Evolutionary conservation across 2,113 vertebrate species (phyloP), one percentile per base, ranked within the genome.

Genomic region (Myrmecobius fasciatus): DNA sequence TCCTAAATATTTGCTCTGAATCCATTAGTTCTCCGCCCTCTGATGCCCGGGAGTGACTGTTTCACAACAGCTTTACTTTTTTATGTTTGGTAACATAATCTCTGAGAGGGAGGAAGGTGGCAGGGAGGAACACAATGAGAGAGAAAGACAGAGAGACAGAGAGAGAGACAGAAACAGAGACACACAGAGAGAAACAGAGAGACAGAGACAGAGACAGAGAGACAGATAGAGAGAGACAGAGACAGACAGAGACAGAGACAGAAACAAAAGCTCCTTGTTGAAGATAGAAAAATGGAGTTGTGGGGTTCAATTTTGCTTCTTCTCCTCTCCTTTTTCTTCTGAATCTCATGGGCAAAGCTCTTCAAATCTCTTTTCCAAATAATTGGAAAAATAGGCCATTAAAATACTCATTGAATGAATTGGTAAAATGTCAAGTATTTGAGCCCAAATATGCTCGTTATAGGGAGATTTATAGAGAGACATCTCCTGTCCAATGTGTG

Each of bases 1-100:
- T 96, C 51, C 47, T 25, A 92, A 93, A 89, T 92, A 95, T 96
- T 95, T 95, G 94, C 93, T 97, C 53, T 94, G 92, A 53, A 56
- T 89, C 47, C 60, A 48, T 94, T 92, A 53, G 83, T 17, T 95
- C 93, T 60, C 92, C 91, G n/a, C 36, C 10, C 17, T 92, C 91
- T 17, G 92, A 92, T 53, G 26, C 88, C 25, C 93, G 48, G 92
- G 53, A 94, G 88, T 28, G 67, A 94, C 93, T 5, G 91, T 91
- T 52, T 96, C 31, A 53, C 26, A 94, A 91, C 46, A 88, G 25
- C 95, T 75, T 56, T 89, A 43, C 54, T 92, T 96, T 91, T 94
- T 93, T 83, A 93, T 95, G 91, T 92, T 36, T 94, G 22, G 48
- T 48, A 93, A 89, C 93, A 53, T 95, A 91, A 94, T 94, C 89